Percentiles rank a stretch among this genome's conserved stretches.
Conservation (phyloP, 2,113 vertebrate genomes). For the Mionectes macconnelli region DNA sequence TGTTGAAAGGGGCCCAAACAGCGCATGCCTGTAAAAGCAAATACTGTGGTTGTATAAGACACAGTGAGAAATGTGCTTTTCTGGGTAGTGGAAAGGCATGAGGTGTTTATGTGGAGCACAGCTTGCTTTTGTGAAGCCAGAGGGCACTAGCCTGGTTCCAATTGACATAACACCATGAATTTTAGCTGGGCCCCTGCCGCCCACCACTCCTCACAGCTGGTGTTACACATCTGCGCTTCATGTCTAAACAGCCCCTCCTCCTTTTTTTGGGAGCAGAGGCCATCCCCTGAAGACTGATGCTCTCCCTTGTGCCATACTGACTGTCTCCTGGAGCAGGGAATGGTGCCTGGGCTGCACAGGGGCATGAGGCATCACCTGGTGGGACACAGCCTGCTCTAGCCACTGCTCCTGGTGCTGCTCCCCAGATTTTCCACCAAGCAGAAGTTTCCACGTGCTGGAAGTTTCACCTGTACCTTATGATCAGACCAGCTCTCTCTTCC, state of each 20-base stretch:
- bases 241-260: neutral
- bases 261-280: neutral
- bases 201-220: neutral
- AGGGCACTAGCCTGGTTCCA: rapidly evolving
- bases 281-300: neutral
- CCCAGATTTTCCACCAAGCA: neutral
- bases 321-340: neutral
- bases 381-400: neutral
- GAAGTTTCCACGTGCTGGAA: neutral
- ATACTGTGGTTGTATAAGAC: neutral
- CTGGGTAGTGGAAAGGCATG: neutral
- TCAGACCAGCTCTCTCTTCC: neutral
- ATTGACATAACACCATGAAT: rapidly evolving
- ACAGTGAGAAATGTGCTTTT: neutral
- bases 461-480: rapidly evolving
- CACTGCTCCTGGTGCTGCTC: neutral
- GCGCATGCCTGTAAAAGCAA: rapidly evolving
- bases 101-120: neutral
- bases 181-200: neutral
- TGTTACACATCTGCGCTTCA: rapidly evolving
- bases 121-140: neutral
- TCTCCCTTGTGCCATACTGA: rapidly evolving
- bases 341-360: rapidly evolving
- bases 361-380: rapidly evolving
- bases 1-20: neutral